Evolutionary conservation across 2,113 vertebrate genomes (phyloP).

Genomic region (Ia io): DNA sequence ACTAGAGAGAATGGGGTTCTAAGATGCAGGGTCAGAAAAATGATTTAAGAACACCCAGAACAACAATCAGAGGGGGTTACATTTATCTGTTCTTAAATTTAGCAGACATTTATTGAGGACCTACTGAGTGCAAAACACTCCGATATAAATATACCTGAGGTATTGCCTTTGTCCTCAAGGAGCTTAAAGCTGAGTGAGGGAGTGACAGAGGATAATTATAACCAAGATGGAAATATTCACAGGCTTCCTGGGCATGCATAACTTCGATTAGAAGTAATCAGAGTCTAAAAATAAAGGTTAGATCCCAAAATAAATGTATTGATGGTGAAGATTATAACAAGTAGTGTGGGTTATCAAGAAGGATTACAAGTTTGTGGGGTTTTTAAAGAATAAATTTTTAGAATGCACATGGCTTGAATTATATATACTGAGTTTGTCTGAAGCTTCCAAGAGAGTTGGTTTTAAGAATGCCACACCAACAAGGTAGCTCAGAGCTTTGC

Average conservation of each 20-base stretch:
- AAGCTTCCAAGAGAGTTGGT: neutral
- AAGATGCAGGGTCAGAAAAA: neutral
- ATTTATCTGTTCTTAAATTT: neutral
- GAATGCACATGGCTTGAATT: neutral
- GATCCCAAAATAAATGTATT: neutral
- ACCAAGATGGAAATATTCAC: neutral
- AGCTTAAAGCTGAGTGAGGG: neutral
- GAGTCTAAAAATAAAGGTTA: slow-evolving; percentile 14
- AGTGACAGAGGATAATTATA: neutral
- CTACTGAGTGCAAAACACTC: neutral
- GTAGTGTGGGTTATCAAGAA: neutral
- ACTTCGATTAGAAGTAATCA: neutral
- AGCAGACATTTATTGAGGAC: neutral
- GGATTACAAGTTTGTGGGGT: neutral
- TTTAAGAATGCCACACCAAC: neutral
- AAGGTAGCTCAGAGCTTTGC: neutral
- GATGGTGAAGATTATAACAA: neutral
- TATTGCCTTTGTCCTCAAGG: neutral
- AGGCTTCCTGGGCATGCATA: neutral
- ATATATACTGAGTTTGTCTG: neutral
- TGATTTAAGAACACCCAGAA: neutral
- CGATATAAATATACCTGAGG: neutral
- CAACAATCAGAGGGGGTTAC: neutral
- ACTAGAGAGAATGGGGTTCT: neutral
- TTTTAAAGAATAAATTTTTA: neutral